Base-by-base conservation (phyloP, 2,113 vertebrate species). In the Amphiprion percula region DNA sequence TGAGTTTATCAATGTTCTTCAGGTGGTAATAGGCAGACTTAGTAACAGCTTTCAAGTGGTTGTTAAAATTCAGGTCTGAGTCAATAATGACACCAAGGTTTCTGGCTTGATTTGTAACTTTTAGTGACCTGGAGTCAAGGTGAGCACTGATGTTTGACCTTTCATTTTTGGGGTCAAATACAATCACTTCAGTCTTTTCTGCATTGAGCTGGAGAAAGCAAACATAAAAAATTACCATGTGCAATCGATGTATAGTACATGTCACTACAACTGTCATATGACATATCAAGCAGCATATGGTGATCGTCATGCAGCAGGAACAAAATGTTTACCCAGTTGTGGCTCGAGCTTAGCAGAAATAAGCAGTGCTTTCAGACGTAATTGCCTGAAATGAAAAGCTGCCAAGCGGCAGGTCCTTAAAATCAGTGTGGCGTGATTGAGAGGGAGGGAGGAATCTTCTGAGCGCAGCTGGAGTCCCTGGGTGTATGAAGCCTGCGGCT, bases 321-420 rank as follows among this genome's bases (percentile, higher is more conserved):
- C 60, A 63, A 68, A 83, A 56, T 89, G 83, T 91, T 87, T 87
- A 88, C 78, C 70, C 65, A 68, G 66, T 83, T 65, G 69, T 78
- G 63, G 69, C 62, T 82, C 28, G 16, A 68, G 74, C 85, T 80
- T 77, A 68, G 72, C 50, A 41, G 59, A 87, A 90, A 88, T 83
- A 74, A 84, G 83, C 58, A 33, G 66, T 44, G 55, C 77, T 88
- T 87, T 81, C 69, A 82, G 62, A 77, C 23, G 37, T 90, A 89
- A 90, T 91, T 91, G 85, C 88, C 83, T 90, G 74, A 91, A 92
- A 91, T 86, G 84, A 91, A 84, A 89, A 78, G 76, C 88, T 87
- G 90, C 76, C 80, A 74, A 88, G 84, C 85, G 41, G 85, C 90
- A 71, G 78, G 78, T 90, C 80, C 84, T 91, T 87, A 86, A 87